A percentile compares a stretch with the other conserved stretches of the same genome.
Conservation (phyloP, 2,888 invertebrate species). For the Boloria selene region DNA sequence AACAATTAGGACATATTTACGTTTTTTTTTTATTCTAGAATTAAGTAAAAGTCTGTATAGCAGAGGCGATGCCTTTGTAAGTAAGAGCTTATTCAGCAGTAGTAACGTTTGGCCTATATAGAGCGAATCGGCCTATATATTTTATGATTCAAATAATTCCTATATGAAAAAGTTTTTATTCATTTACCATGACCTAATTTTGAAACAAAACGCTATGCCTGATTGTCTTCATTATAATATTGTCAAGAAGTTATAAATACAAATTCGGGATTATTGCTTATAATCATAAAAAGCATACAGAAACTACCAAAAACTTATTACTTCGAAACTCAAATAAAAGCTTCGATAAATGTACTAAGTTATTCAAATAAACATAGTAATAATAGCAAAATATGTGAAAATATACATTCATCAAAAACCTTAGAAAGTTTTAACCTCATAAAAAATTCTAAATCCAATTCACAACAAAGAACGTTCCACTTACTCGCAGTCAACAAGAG, state of each 20-base stretch:
- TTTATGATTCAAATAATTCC: constrained; percentile 14
- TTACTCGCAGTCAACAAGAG: constrained; percentile 28
- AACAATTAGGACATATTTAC: neutral
- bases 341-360: neutral
- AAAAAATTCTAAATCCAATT: constrained; percentile 25
- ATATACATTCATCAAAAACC: neutral
- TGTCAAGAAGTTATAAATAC: neutral
- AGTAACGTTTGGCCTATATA: constrained; percentile 18
- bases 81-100: constrained; percentile 16
- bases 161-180: constrained; percentile 9
- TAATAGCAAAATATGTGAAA: neutral
- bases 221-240: constrained; percentile 6
- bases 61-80: constrained; percentile 16
- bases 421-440: constrained; percentile 16
- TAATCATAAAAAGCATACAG: too few relatives aligned
- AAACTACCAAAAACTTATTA: neutral
- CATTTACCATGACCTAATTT: constrained; percentile 17
- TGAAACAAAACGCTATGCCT: neutral
- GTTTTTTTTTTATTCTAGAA: constrained; percentile 9
- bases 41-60: constrained; percentile 6
- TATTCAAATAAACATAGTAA: too few relatives aligned
- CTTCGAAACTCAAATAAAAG: neutral
- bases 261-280: too few relatives aligned
- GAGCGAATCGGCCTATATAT: neutral
- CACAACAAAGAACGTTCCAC: constrained; percentile 29